phyloP scores from a whole-genome alignment of 2,797 vertebrate genomes.

The Chlorospingus flavigularis region DNA sequence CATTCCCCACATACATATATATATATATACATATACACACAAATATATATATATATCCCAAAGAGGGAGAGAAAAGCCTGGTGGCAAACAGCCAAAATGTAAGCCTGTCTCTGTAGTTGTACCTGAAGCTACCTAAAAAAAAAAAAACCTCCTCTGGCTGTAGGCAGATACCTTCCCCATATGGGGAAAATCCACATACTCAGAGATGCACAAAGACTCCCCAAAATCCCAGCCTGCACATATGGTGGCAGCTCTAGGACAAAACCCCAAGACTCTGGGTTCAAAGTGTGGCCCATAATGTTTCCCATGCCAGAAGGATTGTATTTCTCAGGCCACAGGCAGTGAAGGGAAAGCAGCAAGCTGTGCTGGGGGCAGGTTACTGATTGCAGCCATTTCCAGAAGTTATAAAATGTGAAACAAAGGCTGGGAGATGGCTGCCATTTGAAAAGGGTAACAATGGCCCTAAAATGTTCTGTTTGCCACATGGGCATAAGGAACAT shows the following conservation, averaged over 20 bases:
- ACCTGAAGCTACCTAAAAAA: not conserved
- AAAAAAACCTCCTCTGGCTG: not conserved
- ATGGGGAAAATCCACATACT: not conserved
- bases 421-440: not conserved
- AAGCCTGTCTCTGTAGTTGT: not conserved
- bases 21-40: too few relatives aligned
- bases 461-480: not conserved
- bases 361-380: not conserved
- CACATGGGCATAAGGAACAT: not conserved
- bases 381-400: not conserved
- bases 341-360: not conserved
- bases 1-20: not conserved
- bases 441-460: not conserved
- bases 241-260: not conserved
- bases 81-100: not conserved
- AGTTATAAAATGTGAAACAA: not conserved
- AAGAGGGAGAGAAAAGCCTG: not conserved
- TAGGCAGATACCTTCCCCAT: not conserved
- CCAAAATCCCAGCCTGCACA: not conserved
- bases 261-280: not conserved
- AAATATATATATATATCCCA: not conserved
- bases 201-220: not conserved
- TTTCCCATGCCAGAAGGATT: not conserved
- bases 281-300: not conserved
- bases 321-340: rapidly evolving